Base-by-base conservation (phyloP, 2,888 invertebrate species). In the Polyploca ridens region DNA sequence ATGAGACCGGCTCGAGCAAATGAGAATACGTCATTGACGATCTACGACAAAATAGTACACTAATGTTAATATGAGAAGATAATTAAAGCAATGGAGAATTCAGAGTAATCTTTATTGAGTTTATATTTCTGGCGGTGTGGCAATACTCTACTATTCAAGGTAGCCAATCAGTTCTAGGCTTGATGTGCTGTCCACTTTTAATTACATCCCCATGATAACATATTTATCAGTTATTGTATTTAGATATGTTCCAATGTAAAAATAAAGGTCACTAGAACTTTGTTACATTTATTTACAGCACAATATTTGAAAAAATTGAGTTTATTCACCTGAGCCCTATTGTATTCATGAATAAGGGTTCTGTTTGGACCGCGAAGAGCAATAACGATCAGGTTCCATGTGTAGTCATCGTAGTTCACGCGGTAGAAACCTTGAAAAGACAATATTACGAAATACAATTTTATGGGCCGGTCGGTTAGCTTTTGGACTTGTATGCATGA, bases 21-120 rank as follows among this genome's bases (percentile, higher is more conserved):
- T 86, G 96, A 96, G 74, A 97, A 94, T 1, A 96, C 94, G 85
- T 99, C 99, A 77, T 98, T 97, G 13, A 98, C 95, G 33, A 97
- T 94, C 94, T 94, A 73, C 35, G 77, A 79, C 62, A 16, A 67
- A 59, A 63, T 38, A 62, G 19, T 10, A 41, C 1, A 27, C 27
- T 27, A 2, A 27, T 27, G 27, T 27, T 27, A 27, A 2, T 27
- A 27, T 27, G 27, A 27, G 27, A 27, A 27, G 27, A 27, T 27
- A 27, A 33, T 54, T 41, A 60, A 19, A 3, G 41, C 41, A 44
- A 38, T 38, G 7, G 3, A 2, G 10, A 38, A 38, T 38, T 38
- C 38, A 10, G 38, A 44, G 41, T 8, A 41, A 41, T 41, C 13
- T 58, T 54, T 59, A 33, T 33, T 7, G 10, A n/a, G 27, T 19